Percentiles rank a stretch among this genome's conserved stretches.
Conservation (phyloP, 2,797 vertebrate genomes). For the Microhierax caerulescens region DNA sequence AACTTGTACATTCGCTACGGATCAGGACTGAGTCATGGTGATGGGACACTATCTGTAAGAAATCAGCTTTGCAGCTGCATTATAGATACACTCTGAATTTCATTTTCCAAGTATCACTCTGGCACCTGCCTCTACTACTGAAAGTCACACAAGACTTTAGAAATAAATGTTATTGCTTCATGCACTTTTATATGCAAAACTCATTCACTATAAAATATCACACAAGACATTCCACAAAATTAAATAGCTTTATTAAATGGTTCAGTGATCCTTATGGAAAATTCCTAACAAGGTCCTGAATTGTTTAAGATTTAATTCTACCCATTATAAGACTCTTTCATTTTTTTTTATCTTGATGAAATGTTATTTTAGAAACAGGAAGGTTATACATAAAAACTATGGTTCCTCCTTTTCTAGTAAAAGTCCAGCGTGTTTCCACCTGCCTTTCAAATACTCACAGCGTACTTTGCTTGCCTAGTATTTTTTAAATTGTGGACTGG, state of each 20-base stretch:
- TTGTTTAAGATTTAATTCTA: not conserved
- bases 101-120: not conserved
- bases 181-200: not conserved
- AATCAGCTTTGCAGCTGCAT: not conserved
- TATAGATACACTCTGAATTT: not conserved
- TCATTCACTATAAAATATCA: not conserved
- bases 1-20: not conserved
- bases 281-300: not conserved
- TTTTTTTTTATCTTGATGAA: not conserved
- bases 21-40: not conserved
- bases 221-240: not conserved
- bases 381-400: not conserved
- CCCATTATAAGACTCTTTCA: not conserved
- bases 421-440: not conserved
- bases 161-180: not conserved
- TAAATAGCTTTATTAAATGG: not conserved
- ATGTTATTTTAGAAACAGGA: not conserved
- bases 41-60: not conserved
- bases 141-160: not conserved
- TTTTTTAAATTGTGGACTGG: not conserved
- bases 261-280: not conserved
- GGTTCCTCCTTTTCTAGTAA: not conserved
- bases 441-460: not conserved
- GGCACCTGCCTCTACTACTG: not conserved
- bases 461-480: not conserved